Base-by-base conservation (phyloP, 2,888 invertebrate species). In the Hetaerina titia region DNA sequence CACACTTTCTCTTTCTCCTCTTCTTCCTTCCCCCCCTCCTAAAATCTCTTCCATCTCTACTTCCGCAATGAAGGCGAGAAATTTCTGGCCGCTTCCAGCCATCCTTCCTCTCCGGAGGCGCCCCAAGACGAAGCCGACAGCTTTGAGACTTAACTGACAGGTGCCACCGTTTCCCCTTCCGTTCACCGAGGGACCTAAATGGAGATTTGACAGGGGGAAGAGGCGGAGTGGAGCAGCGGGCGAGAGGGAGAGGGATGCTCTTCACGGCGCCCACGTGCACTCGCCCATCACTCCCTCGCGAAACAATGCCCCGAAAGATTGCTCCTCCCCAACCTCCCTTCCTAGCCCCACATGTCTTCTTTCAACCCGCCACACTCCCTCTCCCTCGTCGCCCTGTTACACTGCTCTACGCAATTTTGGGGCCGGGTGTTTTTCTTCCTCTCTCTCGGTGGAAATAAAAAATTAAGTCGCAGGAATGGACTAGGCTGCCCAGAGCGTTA, bases 91-190 rank as follows among this genome's bases (percentile, higher is more conserved):
- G 31, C 9, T 60, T 6, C 63, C 60, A 15, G 31, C 17, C 57
- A 9, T 89, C 56, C 81, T 31, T 15, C 81, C 11, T 13, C 31
- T 25, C 25, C 6, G 11, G 31, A 25, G 19, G 25, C 8, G 74
- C 74, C 22, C n/a, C 56, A 69, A 74, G 92, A 56, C 56, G 92
- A 57, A 89, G 89, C 0, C 92, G 63, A 31, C 13, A 25, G 63
- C 63, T 57, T 22, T 56, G 89, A n/a, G n/a, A 89, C 89, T 89
- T 58, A 89, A 89, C 89, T 92, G 92, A 92, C 92, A 92, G 92
- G 92, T 92, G 92, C 57, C 92, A 92, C 90, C 90, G 17, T 31
- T 5, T 45, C 69, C 69, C 57, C n/a, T 56, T 31, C 31, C 19
- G 6, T 56, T 19, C 92, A 13, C 8, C 90, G 13, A 31, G 92